These are phyloP conservation scores for Rhinoderma darwinii DNA, from an alignment of 2,113 vertebrate genomes.

Conservation along the genomic window DNA sequence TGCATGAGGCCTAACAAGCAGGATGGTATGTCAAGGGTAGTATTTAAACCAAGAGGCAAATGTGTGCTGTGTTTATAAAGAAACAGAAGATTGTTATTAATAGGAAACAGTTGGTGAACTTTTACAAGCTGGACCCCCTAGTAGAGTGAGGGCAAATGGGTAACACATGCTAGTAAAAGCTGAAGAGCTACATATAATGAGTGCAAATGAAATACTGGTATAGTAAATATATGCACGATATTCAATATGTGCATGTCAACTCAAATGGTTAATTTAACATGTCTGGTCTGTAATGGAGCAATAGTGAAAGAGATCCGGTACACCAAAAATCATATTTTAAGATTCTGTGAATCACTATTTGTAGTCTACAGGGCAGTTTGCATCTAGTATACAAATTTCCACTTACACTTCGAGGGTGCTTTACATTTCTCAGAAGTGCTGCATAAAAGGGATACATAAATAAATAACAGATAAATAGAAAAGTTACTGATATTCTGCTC, in stretches of 20 bases:
- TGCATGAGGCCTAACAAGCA: too few relatives aligned
- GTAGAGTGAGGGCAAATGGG: too few relatives aligned
- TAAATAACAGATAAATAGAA: background rate
- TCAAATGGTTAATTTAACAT: background rate
- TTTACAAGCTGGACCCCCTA: too few relatives aligned
- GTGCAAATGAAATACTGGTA: too few relatives aligned
- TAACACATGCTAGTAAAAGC: too few relatives aligned
- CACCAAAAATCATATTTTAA: background rate
- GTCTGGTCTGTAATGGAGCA: background rate
- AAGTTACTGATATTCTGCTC: conserved; percentile 7
- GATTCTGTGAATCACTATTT: background rate
- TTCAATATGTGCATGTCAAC: too few relatives aligned
- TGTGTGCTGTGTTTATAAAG: background rate
- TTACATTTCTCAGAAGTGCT: background rate
- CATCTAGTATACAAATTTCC: background rate
- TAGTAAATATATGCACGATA: too few relatives aligned
- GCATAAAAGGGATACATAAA: background rate
- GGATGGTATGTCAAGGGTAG: too few relatives aligned
- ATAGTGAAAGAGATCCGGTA: background rate
- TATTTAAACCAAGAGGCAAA: background rate
- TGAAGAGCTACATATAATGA: too few relatives aligned
- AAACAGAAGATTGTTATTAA: too few relatives aligned
- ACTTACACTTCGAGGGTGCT: background rate
- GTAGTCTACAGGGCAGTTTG: background rate
- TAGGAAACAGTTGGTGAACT: too few relatives aligned